A percentile compares a stretch with the other conserved stretches of the same genome.
phyloP scores from a whole-genome alignment of 1,140 invertebrate genomes.

The Heliconius eleuchia region DNA sequence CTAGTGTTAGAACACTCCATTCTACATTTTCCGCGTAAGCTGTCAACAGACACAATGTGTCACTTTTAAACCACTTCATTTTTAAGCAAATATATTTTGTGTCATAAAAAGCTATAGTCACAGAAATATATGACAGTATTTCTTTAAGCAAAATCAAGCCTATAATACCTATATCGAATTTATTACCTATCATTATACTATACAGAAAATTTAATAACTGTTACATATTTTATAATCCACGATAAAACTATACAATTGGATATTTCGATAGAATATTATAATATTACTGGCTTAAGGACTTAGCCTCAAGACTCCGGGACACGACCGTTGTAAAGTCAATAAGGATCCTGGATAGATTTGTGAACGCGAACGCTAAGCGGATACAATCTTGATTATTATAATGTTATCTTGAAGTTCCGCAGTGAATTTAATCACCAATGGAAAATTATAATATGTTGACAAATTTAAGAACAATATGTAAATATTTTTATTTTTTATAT shows the following conservation, averaged over 20 bases:
- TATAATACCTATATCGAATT: too few species aligned
- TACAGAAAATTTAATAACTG: not conserved
- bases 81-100: too few species aligned
- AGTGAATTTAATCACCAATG: not conserved
- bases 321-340: slow-evolving; percentile 13
- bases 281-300: not conserved
- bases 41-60: too few species aligned
- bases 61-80: too few species aligned
- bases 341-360: not conserved
- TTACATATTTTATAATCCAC: not conserved
- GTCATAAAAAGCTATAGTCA: too few species aligned
- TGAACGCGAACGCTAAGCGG: slow-evolving; percentile 2
- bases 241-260: not conserved
- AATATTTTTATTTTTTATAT: too few species aligned
- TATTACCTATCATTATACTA: too few species aligned
- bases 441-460: not conserved
- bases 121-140: too few species aligned
- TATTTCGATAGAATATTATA: not conserved
- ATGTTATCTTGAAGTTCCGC: not conserved
- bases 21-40: too few species aligned
- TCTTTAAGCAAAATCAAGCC: too few species aligned
- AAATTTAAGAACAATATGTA: too few species aligned
- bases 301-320: not conserved
- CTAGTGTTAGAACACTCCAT: too few species aligned
- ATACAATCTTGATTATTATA: slow-evolving; percentile 6